Evolutionary conservation across 2,113 vertebrate species (phyloP).

Genomic region (Gymnogyps californianus): DNA sequence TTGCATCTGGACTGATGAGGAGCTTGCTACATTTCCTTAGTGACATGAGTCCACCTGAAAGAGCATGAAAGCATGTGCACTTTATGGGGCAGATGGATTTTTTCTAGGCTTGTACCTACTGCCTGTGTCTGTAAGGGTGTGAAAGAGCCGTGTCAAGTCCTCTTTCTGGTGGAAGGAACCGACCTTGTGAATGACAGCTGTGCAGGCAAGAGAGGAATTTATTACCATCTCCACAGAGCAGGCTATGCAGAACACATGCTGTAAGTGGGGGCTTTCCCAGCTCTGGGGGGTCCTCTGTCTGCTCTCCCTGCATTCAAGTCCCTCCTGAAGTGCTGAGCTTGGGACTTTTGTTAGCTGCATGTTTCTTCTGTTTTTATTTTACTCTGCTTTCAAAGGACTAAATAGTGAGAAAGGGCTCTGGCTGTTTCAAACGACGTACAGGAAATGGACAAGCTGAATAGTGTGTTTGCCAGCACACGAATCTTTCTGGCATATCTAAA

Average conservation of each 20-base stretch:
- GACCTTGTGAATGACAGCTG: neutral
- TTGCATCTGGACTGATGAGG: neutral
- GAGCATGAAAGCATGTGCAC: rapidly evolving
- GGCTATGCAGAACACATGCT: neutral
- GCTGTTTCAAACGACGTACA: neutral
- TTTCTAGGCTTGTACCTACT: neutral
- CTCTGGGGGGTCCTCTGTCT: neutral
- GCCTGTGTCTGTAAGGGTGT: neutral
- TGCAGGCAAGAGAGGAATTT: neutral
- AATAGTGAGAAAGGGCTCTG: slow-evolving; percentile 8
- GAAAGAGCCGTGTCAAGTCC: neutral
- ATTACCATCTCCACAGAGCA: neutral
- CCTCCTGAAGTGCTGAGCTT: slow-evolving; percentile 7
- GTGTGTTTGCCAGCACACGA: neutral
- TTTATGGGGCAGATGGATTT: neutral
- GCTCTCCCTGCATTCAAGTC: neutral
- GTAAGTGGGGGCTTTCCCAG: neutral
- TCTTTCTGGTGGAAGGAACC: neutral
- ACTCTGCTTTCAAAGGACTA: slow-evolving; percentile 23
- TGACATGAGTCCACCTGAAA: neutral
- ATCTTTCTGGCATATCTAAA: neutral
- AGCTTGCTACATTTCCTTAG: neutral
- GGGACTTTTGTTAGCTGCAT: neutral
- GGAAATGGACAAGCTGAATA: slow-evolving; percentile 30
- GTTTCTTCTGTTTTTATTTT: slow-evolving; percentile 49